Conservation (phyloP, 2,888 invertebrate species). For the Eudasyphora cyanicolor region DNA sequence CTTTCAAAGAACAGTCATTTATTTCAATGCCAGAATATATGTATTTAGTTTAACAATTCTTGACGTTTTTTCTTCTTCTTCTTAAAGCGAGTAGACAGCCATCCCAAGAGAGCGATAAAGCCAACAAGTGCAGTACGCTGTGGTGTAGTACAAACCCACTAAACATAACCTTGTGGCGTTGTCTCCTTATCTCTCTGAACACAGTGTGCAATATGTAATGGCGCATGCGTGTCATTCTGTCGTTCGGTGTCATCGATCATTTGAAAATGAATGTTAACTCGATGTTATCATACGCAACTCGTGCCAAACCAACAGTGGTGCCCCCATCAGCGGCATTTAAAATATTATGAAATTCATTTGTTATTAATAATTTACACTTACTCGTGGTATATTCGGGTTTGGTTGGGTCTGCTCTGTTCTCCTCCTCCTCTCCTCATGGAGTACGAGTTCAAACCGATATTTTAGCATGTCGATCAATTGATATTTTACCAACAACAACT, state of each 20-base stretch:
- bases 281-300: constrained; percentile 27
- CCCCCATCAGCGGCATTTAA: constrained; percentile 14
- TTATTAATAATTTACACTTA: constrained; percentile 36
- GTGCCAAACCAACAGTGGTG: not conserved
- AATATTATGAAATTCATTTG: constrained; percentile 36
- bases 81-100: too few relatives aligned
- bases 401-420: too few relatives aligned
- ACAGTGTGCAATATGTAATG: not conserved
- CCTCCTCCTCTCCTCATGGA: not conserved
- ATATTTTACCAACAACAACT: constrained; percentile 12
- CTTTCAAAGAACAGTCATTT: too few relatives aligned
- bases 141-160: too few relatives aligned
- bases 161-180: not conserved
- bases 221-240: not conserved
- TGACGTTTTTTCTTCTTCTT: too few relatives aligned
- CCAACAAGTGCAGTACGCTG: too few relatives aligned
- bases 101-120: too few relatives aligned
- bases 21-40: too few relatives aligned
- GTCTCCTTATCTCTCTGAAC: not conserved
- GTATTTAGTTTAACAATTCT: too few relatives aligned
- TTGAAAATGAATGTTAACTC: constrained; percentile 3
- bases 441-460: constrained; percentile 1
- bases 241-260: not conserved
- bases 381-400: not conserved
- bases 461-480: constrained; percentile 36